phyloP scores from a whole-genome alignment of 2,797 vertebrate genomes.

The Peromyscus attwateri region DNA sequence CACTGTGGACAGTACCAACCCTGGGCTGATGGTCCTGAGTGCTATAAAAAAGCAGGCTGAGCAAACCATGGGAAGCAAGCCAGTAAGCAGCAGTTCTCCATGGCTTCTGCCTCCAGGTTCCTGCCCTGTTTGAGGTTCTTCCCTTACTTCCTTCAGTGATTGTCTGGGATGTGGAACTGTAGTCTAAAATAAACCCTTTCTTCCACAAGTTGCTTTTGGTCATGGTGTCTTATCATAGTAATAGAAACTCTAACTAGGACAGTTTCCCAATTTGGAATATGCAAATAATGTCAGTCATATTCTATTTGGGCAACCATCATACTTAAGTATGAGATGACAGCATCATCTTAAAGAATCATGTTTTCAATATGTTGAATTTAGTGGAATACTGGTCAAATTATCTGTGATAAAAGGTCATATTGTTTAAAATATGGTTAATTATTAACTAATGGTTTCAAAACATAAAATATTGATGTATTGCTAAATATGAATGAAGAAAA shows the following conservation, averaged over 20 bases:
- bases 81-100: background rate
- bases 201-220: background rate
- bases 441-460: constrained; percentile 34
- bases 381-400: background rate
- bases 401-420: background rate
- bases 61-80: background rate
- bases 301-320: background rate
- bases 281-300: background rate
- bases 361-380: constrained; percentile 19
- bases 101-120: background rate
- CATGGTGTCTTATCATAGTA: background rate
- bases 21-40: background rate
- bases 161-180: too few species aligned
- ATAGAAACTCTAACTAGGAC: background rate
- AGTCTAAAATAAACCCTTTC: background rate
- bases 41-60: background rate
- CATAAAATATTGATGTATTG: background rate
- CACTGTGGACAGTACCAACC: background rate
- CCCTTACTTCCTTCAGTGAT: background rate
- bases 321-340: background rate
- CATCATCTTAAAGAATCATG: background rate
- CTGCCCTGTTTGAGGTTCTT: background rate
- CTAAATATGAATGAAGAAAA: constrained; percentile 18
- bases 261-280: background rate
- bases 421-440: background rate